Evolutionary conservation across 30 jellyfish, hydroid and myxozoan species (phyloP).

Genomic region (Hydra vulgaris): DNA sequence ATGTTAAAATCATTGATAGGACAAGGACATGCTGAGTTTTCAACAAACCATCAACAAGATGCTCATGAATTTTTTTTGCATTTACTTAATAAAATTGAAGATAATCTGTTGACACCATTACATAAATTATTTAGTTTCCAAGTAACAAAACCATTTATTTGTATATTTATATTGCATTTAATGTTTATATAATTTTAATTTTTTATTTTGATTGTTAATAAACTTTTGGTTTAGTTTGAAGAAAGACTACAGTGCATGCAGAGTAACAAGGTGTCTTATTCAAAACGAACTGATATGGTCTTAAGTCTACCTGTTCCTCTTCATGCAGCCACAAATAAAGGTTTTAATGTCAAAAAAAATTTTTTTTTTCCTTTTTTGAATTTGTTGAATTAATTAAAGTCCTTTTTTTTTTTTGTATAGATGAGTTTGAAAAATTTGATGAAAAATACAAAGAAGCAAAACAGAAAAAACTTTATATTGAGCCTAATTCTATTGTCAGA

Average conservation of each 20-base stretch:
- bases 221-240: conserved; percentile 53
- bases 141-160: not conserved
- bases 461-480: conserved; percentile 36
- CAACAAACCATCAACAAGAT: conserved; percentile 88
- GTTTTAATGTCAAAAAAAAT: conserved; percentile 14
- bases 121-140: conserved; percentile 10
- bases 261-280: conserved; percentile 59
- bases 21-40: conserved; percentile 65
- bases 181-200: not conserved
- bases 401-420: conserved; percentile 3
- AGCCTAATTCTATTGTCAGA: conserved; percentile 37
- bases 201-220: not conserved
- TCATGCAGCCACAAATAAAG: conserved; percentile 70
- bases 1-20: conserved; percentile 76
- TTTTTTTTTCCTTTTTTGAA: not conserved
- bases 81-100: conserved; percentile 43
- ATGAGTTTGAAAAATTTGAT: conserved; percentile 53
- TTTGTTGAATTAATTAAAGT: not conserved
- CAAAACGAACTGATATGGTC: conserved; percentile 56
- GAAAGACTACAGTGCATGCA: conserved; percentile 62
- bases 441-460: conserved; percentile 50
- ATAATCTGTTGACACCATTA: conserved; percentile 23
- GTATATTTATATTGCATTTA: not conserved
- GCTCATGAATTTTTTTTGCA: conserved; percentile 80
- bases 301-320: conserved; percentile 57